These are phyloP conservation scores for Strix aluco DNA, from an alignment of 2,113 vertebrate genomes.

Conservation along the genomic window DNA sequence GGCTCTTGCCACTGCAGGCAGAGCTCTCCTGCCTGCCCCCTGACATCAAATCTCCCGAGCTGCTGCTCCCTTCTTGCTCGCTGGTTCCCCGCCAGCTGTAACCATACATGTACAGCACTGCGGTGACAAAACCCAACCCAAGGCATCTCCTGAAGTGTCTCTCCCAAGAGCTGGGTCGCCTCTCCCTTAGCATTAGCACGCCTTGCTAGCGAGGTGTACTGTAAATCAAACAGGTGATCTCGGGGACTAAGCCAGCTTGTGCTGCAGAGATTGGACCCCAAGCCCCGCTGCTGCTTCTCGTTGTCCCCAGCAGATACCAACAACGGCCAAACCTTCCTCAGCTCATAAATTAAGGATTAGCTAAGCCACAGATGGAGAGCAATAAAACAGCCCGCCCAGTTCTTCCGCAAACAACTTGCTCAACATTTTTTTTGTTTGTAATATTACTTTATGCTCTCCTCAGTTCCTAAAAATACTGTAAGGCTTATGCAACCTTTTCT, in stretches of 20 bases:
- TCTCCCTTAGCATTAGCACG: not conserved
- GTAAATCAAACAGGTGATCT: not conserved
- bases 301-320: not conserved
- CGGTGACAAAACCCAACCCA: not conserved
- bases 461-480: not conserved
- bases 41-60: not conserved
- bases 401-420: not conserved
- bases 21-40: not conserved
- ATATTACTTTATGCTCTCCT: not conserved
- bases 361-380: not conserved
- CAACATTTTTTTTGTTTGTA: not conserved
- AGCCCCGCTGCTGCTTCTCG: accelerated
- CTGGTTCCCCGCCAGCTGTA: not conserved
- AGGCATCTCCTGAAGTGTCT: not conserved
- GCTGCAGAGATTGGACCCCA: not conserved
- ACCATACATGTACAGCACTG: accelerated
- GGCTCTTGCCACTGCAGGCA: not conserved
- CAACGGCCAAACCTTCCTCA: not conserved
- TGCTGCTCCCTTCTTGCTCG: not conserved
- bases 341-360: not conserved
- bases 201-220: not conserved
- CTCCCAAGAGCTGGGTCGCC: not conserved
- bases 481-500: not conserved
- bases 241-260: not conserved
- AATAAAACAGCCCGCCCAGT: not conserved